Evolutionary conservation across 2,888 invertebrate species (phyloP).

Genomic region (Mythimna lalbum): DNA sequence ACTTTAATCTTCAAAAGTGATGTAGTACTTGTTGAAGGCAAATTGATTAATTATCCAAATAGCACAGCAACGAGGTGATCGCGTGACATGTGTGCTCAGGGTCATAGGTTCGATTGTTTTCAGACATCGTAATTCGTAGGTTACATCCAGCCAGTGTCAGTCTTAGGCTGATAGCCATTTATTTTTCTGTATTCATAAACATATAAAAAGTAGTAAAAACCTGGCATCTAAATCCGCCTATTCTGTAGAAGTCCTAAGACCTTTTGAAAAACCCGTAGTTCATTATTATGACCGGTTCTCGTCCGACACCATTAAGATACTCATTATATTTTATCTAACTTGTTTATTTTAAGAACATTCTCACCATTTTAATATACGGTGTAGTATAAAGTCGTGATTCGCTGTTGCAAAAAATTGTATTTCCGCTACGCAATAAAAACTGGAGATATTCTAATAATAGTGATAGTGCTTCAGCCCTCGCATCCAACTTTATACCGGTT

Average conservation of each 20-base stretch:
- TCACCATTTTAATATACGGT: slow-evolving; percentile 11
- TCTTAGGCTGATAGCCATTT: neutral
- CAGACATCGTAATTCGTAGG: neutral
- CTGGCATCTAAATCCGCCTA: slow-evolving; percentile 14
- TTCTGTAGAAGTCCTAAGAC: slow-evolving; percentile 29
- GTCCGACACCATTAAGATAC: slow-evolving; percentile 32
- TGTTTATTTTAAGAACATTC: slow-evolving; percentile 34
- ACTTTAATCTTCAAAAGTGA: slow-evolving; percentile 21
- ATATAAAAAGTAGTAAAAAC: slow-evolving; percentile 10
- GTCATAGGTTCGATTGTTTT: slow-evolving; percentile 40
- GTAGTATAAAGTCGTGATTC: slow-evolving; percentile 19
- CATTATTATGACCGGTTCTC: slow-evolving; percentile 41
- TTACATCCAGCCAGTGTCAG: slow-evolving; percentile 10
- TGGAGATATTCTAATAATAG: slow-evolving; percentile 33
- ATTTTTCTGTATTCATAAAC: too few species aligned
- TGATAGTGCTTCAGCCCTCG: slow-evolving; percentile 32
- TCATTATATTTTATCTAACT: slow-evolving; percentile 35
- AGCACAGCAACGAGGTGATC: slow-evolving; percentile 33
- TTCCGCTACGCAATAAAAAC: slow-evolving; percentile 44
- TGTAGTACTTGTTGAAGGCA: slow-evolving; percentile 38
- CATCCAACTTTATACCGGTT: slow-evolving; percentile 39
- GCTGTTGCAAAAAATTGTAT: slow-evolving; percentile 34
- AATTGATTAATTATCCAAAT: slow-evolving; percentile 51
- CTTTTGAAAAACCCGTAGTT: slow-evolving; percentile 34
- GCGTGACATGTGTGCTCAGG: slow-evolving; percentile 38